Evolutionary conservation across 2,113 vertebrate genomes (phyloP), one percentile per base, ranked within the genome.

Genomic region (Petromus typicus): DNA sequence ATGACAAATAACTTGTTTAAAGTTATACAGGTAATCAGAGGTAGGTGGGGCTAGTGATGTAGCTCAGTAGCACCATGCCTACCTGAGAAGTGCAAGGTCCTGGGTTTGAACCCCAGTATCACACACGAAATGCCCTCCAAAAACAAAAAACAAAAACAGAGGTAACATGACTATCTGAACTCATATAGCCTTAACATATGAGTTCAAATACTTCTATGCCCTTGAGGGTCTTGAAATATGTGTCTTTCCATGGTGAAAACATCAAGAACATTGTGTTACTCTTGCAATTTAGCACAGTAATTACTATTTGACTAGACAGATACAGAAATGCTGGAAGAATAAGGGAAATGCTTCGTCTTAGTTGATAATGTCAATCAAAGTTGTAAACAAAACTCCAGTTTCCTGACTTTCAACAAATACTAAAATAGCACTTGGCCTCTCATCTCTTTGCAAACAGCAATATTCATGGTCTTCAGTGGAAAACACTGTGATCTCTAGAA

Each of bases 311-410:
- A 34, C 76, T 71, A 51, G 73, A 61, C 34, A 89, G n/a, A 84
- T 91, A 51, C 17, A 87, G 48, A 73, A 91, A 79, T 40, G 94
- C 71, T 45, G 40, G 27, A 78, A 78, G n/a, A 93, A 78, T 73
- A 69, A 27, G 80, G 51, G 22, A 96, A 89, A 66, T 88, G 25
- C 88, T 93, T 88, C 86, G 54, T 78, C 66, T 82, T 73, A 93
- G 54, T 34, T 96, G 93, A 93, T 86, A 95, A 93, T 93, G 67
- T 86, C 34, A 80, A 81, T 95, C 84, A 63, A 8, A 93, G 17
- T 67, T 94, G 37, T 87, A 92, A 95, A 88, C 27, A 94, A 63
- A 94, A 83, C n/a, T 94, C 81, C 94, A 45, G 20, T 91, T 94
- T 94, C 34, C 66, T 10, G 43, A 90, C 84, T 95, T 96, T 64